Conservation (phyloP, 2,113 vertebrate species). For the Dicaeum eximium region DNA sequence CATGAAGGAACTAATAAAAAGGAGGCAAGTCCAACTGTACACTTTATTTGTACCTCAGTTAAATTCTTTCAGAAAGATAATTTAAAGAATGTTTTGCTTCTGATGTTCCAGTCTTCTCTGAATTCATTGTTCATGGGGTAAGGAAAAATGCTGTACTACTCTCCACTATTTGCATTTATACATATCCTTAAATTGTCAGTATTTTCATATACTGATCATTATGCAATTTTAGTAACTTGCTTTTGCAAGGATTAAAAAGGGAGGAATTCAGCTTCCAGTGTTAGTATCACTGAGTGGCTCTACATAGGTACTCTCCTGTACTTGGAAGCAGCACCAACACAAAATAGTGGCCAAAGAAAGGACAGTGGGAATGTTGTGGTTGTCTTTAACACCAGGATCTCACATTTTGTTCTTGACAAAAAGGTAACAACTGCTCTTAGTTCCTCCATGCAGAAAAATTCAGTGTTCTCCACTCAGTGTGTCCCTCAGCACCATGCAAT, state of each 20-base stretch:
- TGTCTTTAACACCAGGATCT: neutral
- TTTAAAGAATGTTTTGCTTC: neutral
- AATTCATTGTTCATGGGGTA: neutral
- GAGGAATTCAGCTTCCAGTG: neutral
- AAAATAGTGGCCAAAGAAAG: neutral
- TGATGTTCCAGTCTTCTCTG: neutral
- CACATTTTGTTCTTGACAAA: neutral
- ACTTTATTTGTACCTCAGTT: neutral
- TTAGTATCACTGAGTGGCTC: neutral
- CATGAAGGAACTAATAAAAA: neutral
- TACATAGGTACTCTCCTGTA: neutral
- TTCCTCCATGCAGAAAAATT: neutral
- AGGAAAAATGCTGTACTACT: neutral
- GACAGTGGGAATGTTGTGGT: neutral
- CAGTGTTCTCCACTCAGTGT: neutral
- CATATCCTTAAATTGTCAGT: neutral
- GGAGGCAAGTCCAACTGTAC: neutral
- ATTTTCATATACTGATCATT: neutral
- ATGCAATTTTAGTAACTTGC: neutral
- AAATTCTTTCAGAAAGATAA: neutral
- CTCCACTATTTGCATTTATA: neutral
- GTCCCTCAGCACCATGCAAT: neutral
- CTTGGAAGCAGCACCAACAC: neutral
- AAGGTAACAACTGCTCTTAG: neutral
- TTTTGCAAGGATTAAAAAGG: neutral